Percentiles rank a stretch among this genome's conserved stretches.
Evolutionary conservation across 2,113 vertebrate genomes (phyloP).

Genomic region (Oreochromis niloticus): DNA sequence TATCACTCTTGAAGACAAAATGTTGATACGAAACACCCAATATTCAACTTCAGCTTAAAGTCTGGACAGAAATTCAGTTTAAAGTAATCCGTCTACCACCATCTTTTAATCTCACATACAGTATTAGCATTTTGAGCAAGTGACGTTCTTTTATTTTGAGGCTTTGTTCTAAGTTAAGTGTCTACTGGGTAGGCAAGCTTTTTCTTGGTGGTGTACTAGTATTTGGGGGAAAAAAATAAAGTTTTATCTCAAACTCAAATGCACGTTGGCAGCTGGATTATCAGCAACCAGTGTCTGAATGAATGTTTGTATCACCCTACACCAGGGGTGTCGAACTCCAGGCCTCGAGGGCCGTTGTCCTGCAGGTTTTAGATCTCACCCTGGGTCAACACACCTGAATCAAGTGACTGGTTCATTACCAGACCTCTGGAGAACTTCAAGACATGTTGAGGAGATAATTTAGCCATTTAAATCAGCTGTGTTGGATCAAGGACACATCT

Average conservation of each 20-base stretch:
- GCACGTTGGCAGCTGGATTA: neutral
- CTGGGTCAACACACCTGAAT: no score
- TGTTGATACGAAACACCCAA: neutral
- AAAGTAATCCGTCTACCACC: neutral
- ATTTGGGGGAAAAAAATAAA: no score
- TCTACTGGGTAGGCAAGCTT: neutral
- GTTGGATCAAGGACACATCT: no score
- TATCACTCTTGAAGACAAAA: neutral
- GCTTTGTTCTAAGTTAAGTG: neutral
- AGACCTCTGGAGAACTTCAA: no score
- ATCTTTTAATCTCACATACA: neutral
- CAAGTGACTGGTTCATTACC: no score
- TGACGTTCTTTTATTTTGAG: neutral
- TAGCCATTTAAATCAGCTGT: no score
- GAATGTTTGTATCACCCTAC: neutral
- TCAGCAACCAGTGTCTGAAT: neutral
- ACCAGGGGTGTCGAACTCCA: neutral
- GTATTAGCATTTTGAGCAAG: neutral
- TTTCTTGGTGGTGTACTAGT: neutral
- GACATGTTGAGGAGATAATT: no score
- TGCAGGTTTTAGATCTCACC: no score
- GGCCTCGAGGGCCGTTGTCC: no score
- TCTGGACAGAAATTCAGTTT: neutral
- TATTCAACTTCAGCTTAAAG: neutral
- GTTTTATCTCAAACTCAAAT: neutral